These are phyloP conservation scores for Argynnis bischoffii DNA, from an alignment of 2,888 invertebrate genomes.

Conservation along the genomic window DNA sequence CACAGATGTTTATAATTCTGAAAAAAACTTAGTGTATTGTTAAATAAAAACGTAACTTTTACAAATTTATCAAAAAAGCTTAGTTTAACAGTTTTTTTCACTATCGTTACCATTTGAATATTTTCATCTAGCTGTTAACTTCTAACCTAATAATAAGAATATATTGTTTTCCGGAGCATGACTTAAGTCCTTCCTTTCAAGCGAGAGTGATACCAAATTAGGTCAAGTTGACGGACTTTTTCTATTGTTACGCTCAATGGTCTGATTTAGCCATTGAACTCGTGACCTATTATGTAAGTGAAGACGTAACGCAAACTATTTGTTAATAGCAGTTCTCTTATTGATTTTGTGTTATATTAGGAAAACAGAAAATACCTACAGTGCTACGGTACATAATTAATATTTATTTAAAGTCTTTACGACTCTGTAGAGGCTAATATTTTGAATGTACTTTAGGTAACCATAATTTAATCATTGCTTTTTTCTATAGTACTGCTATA, in stretches of 20 bases:
- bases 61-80: too few relatives aligned
- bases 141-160: neutral
- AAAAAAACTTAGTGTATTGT: too few relatives aligned
- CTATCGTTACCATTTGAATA: too few relatives aligned
- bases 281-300: constrained; percentile 57
- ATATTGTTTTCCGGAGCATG: constrained; percentile 11
- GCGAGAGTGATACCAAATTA: constrained; percentile 63
- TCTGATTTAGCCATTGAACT: constrained; percentile 71
- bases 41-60: too few relatives aligned
- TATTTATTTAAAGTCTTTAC: too few relatives aligned
- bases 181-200: constrained; percentile 54
- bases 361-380: neutral
- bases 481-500: neutral
- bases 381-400: neutral
- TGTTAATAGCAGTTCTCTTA: constrained; percentile 11
- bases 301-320: constrained; percentile 37
- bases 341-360: neutral
- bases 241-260: constrained; percentile 64
- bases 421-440: too few relatives aligned
- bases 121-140: too few relatives aligned
- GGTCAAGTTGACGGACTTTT: constrained; percentile 78
- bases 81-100: too few relatives aligned
- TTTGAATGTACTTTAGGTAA: too few relatives aligned
- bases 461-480: too few relatives aligned
- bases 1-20: too few relatives aligned